Base-by-base conservation (phyloP, 30 jellyfish, hydroid and myxozoan genomes). In the Chrysaora quinquecirrha region DNA sequence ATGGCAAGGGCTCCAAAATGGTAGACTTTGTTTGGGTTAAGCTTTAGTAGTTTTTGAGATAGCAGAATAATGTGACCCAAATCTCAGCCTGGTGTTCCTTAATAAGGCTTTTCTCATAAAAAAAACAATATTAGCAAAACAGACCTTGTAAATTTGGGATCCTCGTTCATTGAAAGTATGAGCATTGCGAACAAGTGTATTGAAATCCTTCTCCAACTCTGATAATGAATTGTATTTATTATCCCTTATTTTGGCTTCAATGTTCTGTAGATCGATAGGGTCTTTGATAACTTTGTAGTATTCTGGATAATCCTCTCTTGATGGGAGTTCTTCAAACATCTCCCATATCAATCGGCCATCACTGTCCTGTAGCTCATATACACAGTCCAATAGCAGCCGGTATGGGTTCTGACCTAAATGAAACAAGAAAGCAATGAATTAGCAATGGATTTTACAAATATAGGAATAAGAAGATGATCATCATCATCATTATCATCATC, bases 81-180 rank as follows among this genome's bases (percentile, higher is more conserved):
- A 2, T 43, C 9, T 43, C 58, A 6, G 29, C 68, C 12, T 2
- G 24, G 29, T 16, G 29, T 2, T 52, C 29, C 28, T 14, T 20
- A 14, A 32, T 33, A 16, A 1, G 23, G 66, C 33, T 19, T 11
- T 25, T 2, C 29, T 31, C 71, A 35, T 19, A 48, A 71, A 14
- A 4, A 0, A 1, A 1, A 49, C 9, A 35, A 1, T 7, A 3
- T 24, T 1, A 6, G 34, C 4, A 14, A n/a, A 14, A 3, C 34
- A 1, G 1, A 95, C 99, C 97, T 95, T 95, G 85, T 76, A 95
- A 20, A 95, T 95, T 58, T 95, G 99, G 0, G 99, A 95, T 33
- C 97, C 90, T 24, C 98, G 87, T 64, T 95, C 97, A 50, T 95
- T 95, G 86, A 78, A 95, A 22, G 97, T 76, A 38, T 89, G 99